Conservation (phyloP, 23 tunicate genomes). For the Trididemnum nubilum region DNA sequence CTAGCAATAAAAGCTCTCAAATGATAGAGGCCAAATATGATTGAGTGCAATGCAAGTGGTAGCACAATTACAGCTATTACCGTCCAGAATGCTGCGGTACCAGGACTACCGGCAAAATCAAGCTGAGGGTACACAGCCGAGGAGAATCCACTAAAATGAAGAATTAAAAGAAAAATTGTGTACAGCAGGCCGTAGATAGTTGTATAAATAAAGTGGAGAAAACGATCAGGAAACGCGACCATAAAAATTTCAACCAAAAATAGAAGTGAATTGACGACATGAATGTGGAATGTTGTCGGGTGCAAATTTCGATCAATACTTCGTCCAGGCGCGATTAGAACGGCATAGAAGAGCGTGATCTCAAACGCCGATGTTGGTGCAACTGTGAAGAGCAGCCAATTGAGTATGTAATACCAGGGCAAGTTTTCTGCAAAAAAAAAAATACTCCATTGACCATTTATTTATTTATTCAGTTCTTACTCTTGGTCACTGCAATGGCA, state of each 20-base stretch:
- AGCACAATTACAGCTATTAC: slow-evolving; percentile 35
- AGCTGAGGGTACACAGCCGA: slow-evolving; percentile 37
- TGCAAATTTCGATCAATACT: slow-evolving; percentile 18
- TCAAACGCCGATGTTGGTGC: slow-evolving; percentile 40
- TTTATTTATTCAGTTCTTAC: no score
- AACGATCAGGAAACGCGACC: slow-evolving; percentile 48
- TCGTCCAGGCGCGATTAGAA: slow-evolving; percentile 32
- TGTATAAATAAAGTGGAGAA: slow-evolving; percentile 50
- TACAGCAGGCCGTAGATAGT: slow-evolving; percentile 46
- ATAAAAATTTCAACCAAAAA: slow-evolving; percentile 40
- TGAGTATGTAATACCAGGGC: slow-evolving; percentile 46
- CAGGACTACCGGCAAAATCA: slow-evolving; percentile 43
- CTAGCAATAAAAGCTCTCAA: slow-evolving; percentile 44
- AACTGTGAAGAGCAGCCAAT: slow-evolving; percentile 40
- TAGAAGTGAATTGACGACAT: slow-evolving; percentile 52
- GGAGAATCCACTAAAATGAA: slow-evolving; percentile 42
- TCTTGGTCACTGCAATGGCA: no score
- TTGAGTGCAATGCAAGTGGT: slow-evolving; percentile 26
- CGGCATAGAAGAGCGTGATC: slow-evolving; percentile 42
- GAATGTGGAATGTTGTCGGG: slow-evolving; percentile 50
- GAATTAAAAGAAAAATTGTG: slow-evolving; percentile 28
- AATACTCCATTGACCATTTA: no score
- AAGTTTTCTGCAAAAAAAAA: slow-evolving; percentile 31
- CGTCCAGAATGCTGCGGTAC: slow-evolving; percentile 32
- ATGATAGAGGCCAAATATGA: slow-evolving; percentile 50